Evolutionary conservation across 2,888 invertebrate genomes (phyloP).

Genomic region (Pecten maximus): DNA sequence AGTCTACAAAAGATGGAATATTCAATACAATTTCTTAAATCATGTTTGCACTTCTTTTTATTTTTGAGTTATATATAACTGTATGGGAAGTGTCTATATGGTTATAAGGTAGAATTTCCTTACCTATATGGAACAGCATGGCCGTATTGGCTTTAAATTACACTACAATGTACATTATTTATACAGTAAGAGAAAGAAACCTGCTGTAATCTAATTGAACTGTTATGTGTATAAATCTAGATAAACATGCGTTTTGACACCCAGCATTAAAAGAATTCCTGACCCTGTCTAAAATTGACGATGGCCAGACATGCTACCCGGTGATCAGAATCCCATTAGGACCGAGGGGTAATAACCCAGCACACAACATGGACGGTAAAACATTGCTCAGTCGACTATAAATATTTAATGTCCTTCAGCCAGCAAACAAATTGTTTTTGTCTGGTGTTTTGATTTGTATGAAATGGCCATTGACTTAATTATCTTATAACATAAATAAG

Average conservation of each 20-base stretch:
- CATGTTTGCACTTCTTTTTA: no score
- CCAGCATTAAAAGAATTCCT: neutral
- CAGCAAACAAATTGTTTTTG: neutral
- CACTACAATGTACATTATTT: no score
- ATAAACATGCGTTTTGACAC: neutral
- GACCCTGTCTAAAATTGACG: neutral
- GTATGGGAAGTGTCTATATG: no score
- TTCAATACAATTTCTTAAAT: no score
- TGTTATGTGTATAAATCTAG: neutral
- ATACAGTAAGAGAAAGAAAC: no score
- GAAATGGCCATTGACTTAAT: neutral
- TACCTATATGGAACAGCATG: no score
- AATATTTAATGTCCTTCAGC: neutral
- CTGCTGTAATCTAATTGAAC: no score
- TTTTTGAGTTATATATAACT: no score
- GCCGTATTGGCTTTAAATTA: no score
- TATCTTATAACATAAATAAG: slow-evolving; percentile 1
- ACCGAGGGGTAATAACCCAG: neutral
- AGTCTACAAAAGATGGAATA: no score
- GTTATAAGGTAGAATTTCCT: no score
- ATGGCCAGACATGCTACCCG: neutral
- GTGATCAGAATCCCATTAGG: neutral
- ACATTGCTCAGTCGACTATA: neutral
- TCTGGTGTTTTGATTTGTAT: slow-evolving; percentile 6
- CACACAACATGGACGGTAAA: neutral